Evolutionary conservation across 2,113 vertebrate species (phyloP).

Genomic region (Strigops habroptila): DNA sequence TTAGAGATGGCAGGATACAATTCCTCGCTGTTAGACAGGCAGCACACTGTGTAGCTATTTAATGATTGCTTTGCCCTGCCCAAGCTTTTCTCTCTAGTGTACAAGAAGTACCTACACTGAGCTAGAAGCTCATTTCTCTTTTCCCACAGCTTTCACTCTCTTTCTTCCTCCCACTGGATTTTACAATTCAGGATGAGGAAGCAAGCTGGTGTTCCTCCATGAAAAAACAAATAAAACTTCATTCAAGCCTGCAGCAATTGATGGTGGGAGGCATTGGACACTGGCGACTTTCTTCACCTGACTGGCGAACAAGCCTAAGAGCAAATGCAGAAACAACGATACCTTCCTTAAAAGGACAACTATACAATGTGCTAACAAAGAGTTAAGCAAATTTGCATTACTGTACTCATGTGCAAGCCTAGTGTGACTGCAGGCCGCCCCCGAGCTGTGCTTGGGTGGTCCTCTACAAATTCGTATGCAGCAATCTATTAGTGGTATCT

Average conservation of each 20-base stretch:
- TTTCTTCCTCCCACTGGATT: neutral
- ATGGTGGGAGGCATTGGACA: neutral
- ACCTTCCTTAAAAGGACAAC: neutral
- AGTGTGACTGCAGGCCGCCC: conserved; percentile 34
- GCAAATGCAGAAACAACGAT: neutral
- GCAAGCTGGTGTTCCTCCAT: neutral
- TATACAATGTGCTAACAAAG: conserved; percentile 51
- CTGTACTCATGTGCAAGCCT: conserved; percentile 68
- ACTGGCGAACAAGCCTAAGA: neutral
- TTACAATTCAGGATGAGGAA: neutral
- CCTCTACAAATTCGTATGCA: conserved; percentile 69
- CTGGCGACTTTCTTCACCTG: neutral
- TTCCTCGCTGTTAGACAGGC: neutral
- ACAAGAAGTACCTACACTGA: neutral
- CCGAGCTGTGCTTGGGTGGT: conserved; percentile 77
- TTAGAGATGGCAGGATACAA: neutral
- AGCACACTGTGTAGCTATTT: conserved; percentile 9
- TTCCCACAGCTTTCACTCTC: neutral
- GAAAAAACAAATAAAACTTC: neutral
- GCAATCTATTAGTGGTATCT: conserved; percentile 78
- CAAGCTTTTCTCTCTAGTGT: neutral
- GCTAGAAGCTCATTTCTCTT: neutral
- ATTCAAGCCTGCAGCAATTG: neutral
- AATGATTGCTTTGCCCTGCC: neutral
- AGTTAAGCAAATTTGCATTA: conserved; percentile 77